These are phyloP conservation scores for Oreochromis grahami DNA, from an alignment of 2,797 vertebrate genomes.

Conservation along the genomic window DNA sequence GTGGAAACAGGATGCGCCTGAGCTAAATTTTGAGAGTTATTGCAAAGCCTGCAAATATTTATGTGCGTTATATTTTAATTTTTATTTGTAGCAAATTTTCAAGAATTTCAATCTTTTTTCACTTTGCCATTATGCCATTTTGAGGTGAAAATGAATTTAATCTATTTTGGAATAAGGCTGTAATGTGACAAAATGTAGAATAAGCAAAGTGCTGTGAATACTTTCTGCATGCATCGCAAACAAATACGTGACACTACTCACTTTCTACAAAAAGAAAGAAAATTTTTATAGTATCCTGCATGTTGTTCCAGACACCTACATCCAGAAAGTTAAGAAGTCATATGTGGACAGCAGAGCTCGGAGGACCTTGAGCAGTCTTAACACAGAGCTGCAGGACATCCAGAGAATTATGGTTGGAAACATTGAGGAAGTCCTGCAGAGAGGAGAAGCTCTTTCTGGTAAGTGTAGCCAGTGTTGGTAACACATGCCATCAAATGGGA, in stretches of 20 bases:
- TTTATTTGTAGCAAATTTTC: neutral
- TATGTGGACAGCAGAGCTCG: slow-evolving; percentile 88
- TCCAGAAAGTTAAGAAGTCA: slow-evolving; percentile 92
- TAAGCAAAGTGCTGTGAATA: neutral
- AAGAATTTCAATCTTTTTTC: neutral
- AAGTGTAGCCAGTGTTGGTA: neutral
- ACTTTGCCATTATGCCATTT: neutral
- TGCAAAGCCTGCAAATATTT: neutral
- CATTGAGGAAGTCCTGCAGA: slow-evolving; percentile 91
- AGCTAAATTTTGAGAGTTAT: neutral
- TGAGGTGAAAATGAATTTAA: neutral
- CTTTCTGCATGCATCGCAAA: neutral
- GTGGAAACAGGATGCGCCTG: neutral
- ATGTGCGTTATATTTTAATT: neutral
- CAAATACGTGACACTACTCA: neutral
- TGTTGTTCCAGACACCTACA: slow-evolving; percentile 84
- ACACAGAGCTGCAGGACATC: slow-evolving; percentile 91
- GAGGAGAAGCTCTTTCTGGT: slow-evolving; percentile 92
- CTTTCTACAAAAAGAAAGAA: neutral
- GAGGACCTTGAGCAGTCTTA: slow-evolving; percentile 88
- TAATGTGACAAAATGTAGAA: neutral
- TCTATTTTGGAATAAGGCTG: neutral
- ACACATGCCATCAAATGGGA: neutral
- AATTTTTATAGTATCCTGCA: neutral
- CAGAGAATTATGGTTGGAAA: slow-evolving; percentile 97